Conservation (phyloP, 2,888 invertebrate genomes). For the Acanthosoma haemorrhoidale region DNA sequence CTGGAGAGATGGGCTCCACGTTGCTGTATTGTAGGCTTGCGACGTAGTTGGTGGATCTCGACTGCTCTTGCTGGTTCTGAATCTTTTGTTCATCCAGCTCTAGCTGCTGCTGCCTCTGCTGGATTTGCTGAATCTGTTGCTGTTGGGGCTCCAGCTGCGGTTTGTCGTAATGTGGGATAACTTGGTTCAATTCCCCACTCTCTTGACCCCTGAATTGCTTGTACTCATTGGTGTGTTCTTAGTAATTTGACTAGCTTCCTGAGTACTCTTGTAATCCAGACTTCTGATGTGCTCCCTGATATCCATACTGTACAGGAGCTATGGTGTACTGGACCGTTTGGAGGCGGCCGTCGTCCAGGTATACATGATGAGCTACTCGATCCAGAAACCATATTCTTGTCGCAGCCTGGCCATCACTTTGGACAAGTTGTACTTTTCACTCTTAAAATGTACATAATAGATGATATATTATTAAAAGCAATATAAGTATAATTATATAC, state of each 20-base stretch:
- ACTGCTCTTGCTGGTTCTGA: background rate
- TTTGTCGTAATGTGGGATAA: conserved; percentile 1
- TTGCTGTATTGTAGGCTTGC: conserved; percentile 11
- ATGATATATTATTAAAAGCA: background rate
- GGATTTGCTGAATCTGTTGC: conserved; percentile 15
- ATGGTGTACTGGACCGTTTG: conserved; percentile 9
- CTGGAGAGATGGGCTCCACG: background rate
- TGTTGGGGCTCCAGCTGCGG: background rate
- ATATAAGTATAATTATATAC: too few species aligned
- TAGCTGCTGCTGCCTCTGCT: background rate
- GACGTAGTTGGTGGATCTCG: background rate
- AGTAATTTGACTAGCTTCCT: background rate
- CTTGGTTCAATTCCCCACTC: background rate
- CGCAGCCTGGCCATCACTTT: background rate
- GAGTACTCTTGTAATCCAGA: too few species aligned
- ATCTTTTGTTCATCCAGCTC: background rate
- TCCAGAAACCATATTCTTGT: background rate
- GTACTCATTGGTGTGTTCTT: background rate
- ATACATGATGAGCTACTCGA: conserved; percentile 18
- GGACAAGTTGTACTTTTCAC: background rate
- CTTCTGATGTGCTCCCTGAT: background rate
- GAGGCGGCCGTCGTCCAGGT: conserved; percentile 10
- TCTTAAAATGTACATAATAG: background rate
- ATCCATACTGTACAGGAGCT: background rate
- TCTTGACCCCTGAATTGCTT: background rate